Conservation (phyloP, 1,140 invertebrate species). For the Zaprionus ghesquierei region DNA sequence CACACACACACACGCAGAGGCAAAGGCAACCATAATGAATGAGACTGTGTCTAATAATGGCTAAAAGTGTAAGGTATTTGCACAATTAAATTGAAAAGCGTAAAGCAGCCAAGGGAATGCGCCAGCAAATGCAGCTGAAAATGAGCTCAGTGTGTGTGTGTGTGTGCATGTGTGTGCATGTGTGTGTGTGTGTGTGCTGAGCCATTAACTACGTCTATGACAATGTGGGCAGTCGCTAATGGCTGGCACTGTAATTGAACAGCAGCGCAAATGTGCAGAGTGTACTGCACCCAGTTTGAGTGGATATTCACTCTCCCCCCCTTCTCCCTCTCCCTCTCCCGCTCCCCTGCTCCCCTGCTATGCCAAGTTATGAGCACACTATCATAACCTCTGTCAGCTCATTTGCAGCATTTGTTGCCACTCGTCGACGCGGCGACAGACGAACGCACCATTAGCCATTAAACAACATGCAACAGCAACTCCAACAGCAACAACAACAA, state of each 20-base stretch:
- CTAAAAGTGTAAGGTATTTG: slow-evolving; percentile 55
- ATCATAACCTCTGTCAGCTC: slow-evolving; percentile 76
- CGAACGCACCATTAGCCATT: slow-evolving; percentile 44
- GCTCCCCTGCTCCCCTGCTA: neutral
- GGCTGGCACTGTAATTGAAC: slow-evolving; percentile 73
- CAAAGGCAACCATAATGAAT: slow-evolving; percentile 42
- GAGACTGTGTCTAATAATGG: slow-evolving; percentile 71
- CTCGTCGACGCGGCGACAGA: neutral
- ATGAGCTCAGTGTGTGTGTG: slow-evolving; percentile 51
- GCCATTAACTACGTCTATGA: slow-evolving; percentile 66
- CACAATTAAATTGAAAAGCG: slow-evolving; percentile 66
- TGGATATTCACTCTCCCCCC: no score
- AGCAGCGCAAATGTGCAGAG: neutral
- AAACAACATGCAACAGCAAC: slow-evolving; percentile 20
- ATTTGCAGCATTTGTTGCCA: slow-evolving; percentile 75
- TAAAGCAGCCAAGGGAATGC: neutral
- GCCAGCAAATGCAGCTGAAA: slow-evolving; percentile 34
- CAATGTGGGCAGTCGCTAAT: slow-evolving; percentile 56
- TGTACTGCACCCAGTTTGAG: slow-evolving; percentile 50
- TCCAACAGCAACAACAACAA: slow-evolving; percentile 18
- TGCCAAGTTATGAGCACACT: slow-evolving; percentile 41
- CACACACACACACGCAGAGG: slow-evolving; percentile 10
- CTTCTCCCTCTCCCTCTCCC: no score
- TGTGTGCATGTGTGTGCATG: no score
- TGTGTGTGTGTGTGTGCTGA: no score